A percentile compares a stretch with the other conserved stretches of the same genome.
Evolutionary conservation across 92 coral and sea anemone genomes (phyloP).

Genomic region (Phenganax marumi): DNA sequence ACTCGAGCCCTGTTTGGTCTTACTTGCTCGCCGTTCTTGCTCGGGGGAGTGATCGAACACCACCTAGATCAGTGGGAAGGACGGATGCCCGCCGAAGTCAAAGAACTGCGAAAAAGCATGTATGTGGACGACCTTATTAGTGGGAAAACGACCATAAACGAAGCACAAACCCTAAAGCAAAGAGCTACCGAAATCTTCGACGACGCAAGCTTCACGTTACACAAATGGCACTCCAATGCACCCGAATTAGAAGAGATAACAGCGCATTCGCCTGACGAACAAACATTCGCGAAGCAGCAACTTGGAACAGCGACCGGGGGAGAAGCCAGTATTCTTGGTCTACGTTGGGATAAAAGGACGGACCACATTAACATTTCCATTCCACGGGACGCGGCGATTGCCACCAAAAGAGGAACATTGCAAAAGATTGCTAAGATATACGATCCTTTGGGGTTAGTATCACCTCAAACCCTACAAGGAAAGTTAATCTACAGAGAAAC

Average conservation of each 20-base stretch:
- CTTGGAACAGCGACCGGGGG: constrained; percentile 44
- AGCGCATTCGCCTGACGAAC: constrained; percentile 3
- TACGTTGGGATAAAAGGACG: constrained; percentile 51
- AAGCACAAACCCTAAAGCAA: constrained; percentile 44
- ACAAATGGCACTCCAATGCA: constrained; percentile 49
- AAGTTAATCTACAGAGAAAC: constrained; percentile 8
- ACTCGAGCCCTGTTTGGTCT: not conserved
- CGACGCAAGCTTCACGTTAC: constrained; percentile 47
- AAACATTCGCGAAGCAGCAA: constrained; percentile 58
- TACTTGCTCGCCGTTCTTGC: not conserved
- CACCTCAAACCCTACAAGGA: constrained; percentile 21
- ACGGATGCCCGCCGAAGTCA: not conserved
- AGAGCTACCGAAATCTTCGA: constrained; percentile 42
- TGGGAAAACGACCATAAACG: constrained; percentile 33
- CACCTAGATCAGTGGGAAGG: not conserved
- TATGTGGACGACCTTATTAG: constrained; percentile 54
- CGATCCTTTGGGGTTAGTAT: constrained; percentile 43
- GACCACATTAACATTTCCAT: constrained; percentile 43
- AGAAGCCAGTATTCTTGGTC: constrained; percentile 48
- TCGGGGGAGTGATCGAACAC: not conserved
- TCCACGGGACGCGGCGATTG: constrained; percentile 45
- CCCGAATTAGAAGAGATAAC: constrained; percentile 40
- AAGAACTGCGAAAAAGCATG: not conserved
- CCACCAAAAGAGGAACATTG: constrained; percentile 53
- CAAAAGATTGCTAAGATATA: constrained; percentile 58